Conservation (phyloP, 2,888 invertebrate species). For the Deilephila porcellus region DNA sequence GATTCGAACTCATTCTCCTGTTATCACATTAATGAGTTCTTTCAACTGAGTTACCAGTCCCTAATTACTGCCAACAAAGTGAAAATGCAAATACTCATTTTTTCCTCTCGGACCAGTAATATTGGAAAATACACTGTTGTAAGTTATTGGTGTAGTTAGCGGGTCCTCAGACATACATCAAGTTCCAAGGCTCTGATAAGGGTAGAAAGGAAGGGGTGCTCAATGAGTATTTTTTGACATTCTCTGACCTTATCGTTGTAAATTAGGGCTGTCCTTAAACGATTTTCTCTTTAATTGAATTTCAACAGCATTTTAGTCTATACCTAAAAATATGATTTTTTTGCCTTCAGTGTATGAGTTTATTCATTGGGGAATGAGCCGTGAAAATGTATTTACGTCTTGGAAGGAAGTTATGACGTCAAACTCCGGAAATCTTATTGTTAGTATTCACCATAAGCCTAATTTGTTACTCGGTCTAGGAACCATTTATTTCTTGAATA, state of each 20-base stretch:
- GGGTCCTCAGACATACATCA: conserved; percentile 1
- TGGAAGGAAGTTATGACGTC: no score
- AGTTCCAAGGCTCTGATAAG: neutral
- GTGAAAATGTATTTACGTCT: no score
- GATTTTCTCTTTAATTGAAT: neutral
- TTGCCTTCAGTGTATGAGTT: no score
- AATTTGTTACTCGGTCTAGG: no score
- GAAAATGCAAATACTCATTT: neutral
- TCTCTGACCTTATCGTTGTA: neutral
- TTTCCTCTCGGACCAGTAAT: neutral
- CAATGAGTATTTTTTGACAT: conserved; percentile 1
- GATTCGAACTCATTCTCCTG: no score
- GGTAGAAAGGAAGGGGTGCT: neutral
- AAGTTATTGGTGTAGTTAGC: neutral
- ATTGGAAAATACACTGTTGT: neutral
- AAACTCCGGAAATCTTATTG: no score
- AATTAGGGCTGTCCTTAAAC: neutral
- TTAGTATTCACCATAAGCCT: no score
- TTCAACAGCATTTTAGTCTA: neutral
- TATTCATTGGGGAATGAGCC: no score
- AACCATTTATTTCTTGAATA: no score
- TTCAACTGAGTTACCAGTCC: no score
- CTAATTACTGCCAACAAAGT: no score
- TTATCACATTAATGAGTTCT: no score
- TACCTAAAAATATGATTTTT: neutral